phyloP scores from a whole-genome alignment of 23 tunicate species.

The Halocynthia roretzi region DNA sequence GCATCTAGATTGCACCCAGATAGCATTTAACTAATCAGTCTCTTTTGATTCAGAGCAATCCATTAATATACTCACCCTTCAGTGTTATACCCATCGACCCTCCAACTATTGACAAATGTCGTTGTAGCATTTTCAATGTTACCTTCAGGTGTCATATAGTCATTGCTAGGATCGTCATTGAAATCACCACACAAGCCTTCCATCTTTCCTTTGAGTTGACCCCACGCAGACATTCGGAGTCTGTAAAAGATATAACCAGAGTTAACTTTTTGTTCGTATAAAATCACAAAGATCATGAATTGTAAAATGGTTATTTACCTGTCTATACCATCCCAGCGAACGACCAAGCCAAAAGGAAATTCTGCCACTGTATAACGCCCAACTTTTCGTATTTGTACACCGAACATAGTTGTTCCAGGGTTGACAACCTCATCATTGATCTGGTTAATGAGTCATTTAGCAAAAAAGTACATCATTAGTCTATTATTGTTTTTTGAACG shows the following conservation, averaged over 20 bases:
- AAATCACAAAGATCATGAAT: not conserved
- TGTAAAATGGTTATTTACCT: constrained; percentile 18
- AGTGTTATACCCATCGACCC: constrained; percentile 35
- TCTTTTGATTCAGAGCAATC: too few species aligned
- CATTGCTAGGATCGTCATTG: constrained; percentile 64
- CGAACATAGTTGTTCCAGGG: constrained; percentile 40
- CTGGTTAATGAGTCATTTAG: not conserved
- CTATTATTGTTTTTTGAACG: too few species aligned
- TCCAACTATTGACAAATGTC: constrained; percentile 65
- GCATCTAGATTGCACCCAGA: too few species aligned
- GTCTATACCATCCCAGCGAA: constrained; percentile 70
- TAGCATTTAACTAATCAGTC: too few species aligned
- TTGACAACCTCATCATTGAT: constrained; percentile 31
- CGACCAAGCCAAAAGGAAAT: constrained; percentile 31
- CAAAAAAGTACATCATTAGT: too few species aligned
- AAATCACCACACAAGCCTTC: constrained; percentile 84
- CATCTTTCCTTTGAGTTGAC: constrained; percentile 22
- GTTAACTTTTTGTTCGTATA: not conserved
- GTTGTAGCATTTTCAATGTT: constrained; percentile 43
- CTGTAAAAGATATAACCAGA: constrained; percentile 5
- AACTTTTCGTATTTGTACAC: constrained; percentile 24
- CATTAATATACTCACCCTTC: not conserved
- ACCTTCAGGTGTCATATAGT: constrained; percentile 34
- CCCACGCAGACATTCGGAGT: constrained; percentile 45
- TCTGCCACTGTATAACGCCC: constrained; percentile 49